Evolutionary conservation across 1,140 invertebrate genomes (phyloP), one percentile per base, ranked within the genome.

Genomic region (Triops cancriformis): DNA sequence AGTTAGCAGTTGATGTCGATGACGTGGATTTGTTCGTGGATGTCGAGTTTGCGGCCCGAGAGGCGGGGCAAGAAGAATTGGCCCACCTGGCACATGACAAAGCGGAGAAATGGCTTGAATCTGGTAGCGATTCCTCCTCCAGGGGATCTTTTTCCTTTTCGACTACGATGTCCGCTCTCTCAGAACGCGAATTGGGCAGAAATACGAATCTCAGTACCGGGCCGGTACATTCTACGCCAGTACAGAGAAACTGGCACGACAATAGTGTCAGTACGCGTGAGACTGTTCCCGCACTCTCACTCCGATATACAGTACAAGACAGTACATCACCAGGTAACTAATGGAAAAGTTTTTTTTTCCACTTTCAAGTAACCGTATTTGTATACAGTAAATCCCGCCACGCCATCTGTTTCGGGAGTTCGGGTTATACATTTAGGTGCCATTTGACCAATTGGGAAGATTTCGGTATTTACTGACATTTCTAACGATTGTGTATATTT

Each of bases 11-110:
- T 6, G 51, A 64, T 18, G 18, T 64, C 18, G 23, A 64, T 14
- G 51, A 64, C 51, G 51, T 64, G n/a, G 51, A 64, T 64, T 64
- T 64, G 51, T 64, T 64, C 51, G 51, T 64, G 51, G 51, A 64
- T 64, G 51, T 64, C 18, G 51, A 64, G 23, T 64, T 64, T 23
- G 51, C 51, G 51, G 51, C 51, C 23, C 51, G 51, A 6, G 51
- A 23, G 18, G 51, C 51, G 23, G 51, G 51, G 6, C 51, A 64
- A 18, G 51, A 64, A 64, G 51, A 64, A 64, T 64, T 64, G 51
- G 51, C 51, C 51, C 14, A 14, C 14, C 6, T 64, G 51, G 51
- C 51, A 0, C 51, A 64, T 64, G 51, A 64, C 14, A 64, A 64
- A 23, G 51, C 51, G 0, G 51, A 64, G 14, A 64, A 64, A 9